phyloP scores from a whole-genome alignment of 1,140 invertebrate species.

The Dendrolimus punctatus region DNA sequence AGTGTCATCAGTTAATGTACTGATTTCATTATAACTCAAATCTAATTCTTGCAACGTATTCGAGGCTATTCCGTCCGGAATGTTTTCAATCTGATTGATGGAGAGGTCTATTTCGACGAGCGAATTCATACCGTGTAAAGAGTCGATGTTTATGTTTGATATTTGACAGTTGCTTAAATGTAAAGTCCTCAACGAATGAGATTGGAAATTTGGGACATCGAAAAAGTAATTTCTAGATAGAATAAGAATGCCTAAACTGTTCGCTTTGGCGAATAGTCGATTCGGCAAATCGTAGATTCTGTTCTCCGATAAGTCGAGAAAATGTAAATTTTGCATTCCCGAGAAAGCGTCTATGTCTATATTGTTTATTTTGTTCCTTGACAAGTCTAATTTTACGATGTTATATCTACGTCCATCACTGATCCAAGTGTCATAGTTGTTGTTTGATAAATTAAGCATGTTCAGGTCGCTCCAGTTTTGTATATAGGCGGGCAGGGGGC shows the following conservation, averaged over 20 bases:
- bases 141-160: constrained; percentile 52
- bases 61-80: constrained; percentile 71
- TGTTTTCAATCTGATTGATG: constrained; percentile 72
- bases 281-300: constrained; percentile 70
- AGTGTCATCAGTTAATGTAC: constrained; percentile 62
- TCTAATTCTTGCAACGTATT: constrained; percentile 71
- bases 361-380: constrained; percentile 64
- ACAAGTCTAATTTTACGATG: constrained; percentile 62
- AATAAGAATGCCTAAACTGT: constrained; percentile 71
- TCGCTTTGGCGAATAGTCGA: constrained; percentile 66
- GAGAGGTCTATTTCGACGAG: constrained; percentile 72
- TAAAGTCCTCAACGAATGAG: constrained; percentile 69
- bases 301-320: constrained; percentile 76
- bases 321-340: constrained; percentile 30
- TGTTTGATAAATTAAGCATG: constrained; percentile 71
- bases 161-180: constrained; percentile 76
- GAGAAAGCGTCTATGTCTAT: constrained; percentile 46
- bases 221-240: constrained; percentile 78
- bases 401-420: constrained; percentile 46
- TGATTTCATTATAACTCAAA: constrained; percentile 70
- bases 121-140: constrained; percentile 65
- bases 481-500: constrained; percentile 49
- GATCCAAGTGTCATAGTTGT: constrained; percentile 71
- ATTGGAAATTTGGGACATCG: constrained; percentile 68
- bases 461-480: constrained; percentile 55